Evolutionary conservation across 2,888 invertebrate species (phyloP).

Genomic region (Galerucella pusilla): DNA sequence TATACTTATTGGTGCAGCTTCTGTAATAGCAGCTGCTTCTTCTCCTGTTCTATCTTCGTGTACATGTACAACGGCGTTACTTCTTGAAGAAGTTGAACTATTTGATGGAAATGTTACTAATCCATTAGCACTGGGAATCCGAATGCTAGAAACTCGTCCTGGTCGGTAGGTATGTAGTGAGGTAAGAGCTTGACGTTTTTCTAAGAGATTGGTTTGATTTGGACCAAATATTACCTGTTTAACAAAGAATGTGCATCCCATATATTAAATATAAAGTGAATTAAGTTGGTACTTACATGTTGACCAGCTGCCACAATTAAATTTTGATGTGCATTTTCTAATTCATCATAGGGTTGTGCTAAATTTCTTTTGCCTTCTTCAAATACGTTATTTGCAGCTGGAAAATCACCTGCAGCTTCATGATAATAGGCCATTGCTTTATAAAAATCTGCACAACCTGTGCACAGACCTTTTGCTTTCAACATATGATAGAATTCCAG

Average conservation of each 20-base stretch:
- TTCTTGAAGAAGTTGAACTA: constrained; percentile 53
- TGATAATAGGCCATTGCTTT: constrained; percentile 91
- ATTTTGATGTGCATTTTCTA: constrained; percentile 75
- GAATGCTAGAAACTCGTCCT: constrained; percentile 68
- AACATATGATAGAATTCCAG: constrained; percentile 84
- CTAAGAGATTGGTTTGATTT: constrained; percentile 68
- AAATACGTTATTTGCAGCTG: constrained; percentile 85
- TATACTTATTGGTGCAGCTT: constrained; percentile 65
- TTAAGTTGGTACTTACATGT: constrained; percentile 53
- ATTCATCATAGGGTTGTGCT: constrained; percentile 83
- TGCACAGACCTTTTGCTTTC: constrained; percentile 83
- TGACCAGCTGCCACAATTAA: constrained; percentile 62
- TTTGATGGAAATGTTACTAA: constrained; percentile 49
- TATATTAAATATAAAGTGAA: too few relatives aligned
- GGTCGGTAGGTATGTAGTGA: constrained; percentile 77
- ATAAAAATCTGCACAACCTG: constrained; percentile 85
- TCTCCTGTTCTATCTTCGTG: constrained; percentile 59
- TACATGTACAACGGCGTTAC: constrained; percentile 55
- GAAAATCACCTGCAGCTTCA: constrained; percentile 83
- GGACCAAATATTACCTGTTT: constrained; percentile 73
- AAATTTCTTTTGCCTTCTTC: constrained; percentile 78
- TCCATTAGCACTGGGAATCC: constrained; percentile 47
- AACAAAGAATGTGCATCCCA: constrained; percentile 45
- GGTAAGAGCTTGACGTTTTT: constrained; percentile 81
- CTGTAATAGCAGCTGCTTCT: constrained; percentile 58